Evolutionary conservation across 2,888 invertebrate species (phyloP).

Genomic region (Drosophila falleni): DNA sequence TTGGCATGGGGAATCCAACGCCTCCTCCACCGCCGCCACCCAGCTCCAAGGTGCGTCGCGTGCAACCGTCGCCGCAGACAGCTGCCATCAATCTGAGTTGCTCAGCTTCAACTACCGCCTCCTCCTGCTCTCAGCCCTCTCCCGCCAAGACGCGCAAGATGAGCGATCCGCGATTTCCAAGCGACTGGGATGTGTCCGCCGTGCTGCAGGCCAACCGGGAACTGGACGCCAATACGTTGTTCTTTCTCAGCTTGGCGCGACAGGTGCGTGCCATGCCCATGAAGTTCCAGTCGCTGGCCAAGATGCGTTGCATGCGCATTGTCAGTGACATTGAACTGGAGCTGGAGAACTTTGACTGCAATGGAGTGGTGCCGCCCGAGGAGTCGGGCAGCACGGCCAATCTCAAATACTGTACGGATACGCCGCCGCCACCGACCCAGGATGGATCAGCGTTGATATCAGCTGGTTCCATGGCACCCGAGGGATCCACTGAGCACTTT

Average conservation of each 20-base stretch:
- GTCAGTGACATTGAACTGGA: constrained; percentile 85
- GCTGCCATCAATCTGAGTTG: constrained; percentile 82
- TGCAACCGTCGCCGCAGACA: constrained; percentile 82
- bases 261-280: constrained; percentile 84
- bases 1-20: constrained; percentile 49
- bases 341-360: constrained; percentile 82
- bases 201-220: constrained; percentile 84
- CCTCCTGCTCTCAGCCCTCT: constrained; percentile 52
- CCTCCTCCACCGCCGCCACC: constrained; percentile 64
- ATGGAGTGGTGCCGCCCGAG: constrained; percentile 66
- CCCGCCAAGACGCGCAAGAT: constrained; percentile 78
- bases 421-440: constrained; percentile 75
- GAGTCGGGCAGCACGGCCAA: constrained; percentile 65
- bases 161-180: constrained; percentile 63
- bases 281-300: constrained; percentile 84
- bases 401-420: constrained; percentile 79
- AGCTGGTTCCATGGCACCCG: constrained; percentile 52
- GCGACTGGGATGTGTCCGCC: constrained; percentile 82
- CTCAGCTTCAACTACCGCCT: constrained; percentile 43
- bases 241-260: constrained; percentile 84
- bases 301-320: constrained; percentile 85
- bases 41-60: constrained; percentile 76
- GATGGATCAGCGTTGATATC: constrained; percentile 48
- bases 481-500: constrained; percentile 83
- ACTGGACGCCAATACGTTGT: constrained; percentile 84